Base-by-base conservation (phyloP, 1,140 invertebrate species). In the Cotesia vestalis region DNA sequence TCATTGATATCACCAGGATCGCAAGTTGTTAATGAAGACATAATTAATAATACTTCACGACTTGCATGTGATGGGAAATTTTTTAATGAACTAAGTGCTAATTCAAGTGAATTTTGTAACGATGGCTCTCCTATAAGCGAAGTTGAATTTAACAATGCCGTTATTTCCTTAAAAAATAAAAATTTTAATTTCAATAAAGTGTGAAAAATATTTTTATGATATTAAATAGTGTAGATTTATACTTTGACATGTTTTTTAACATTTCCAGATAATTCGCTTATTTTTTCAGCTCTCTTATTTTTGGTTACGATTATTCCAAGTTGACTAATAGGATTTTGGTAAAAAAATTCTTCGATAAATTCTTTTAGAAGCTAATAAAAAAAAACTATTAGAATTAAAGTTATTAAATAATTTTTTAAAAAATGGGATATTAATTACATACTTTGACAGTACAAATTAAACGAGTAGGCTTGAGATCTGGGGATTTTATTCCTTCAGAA, bases 241-340 rank as follows among this genome's bases (percentile, higher is more conserved):
- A 89, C 90, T 85, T 94, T 94, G 1, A 94, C 86, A 80, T 96
- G 94, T 79, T 95, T 94, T 63, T 92, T 91, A 11, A 91, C 87
- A 83, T 95, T 96, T 79, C 96, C 96, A 76, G 94, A 93, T 40
- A 99, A 88, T 75, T 98, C 95, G 69, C 94, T 93, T 4, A 98
- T 83, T 88, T 94, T 96, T 82, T 99, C 97, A 14, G 96, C 95
- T 79, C 96, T 89, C 87, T 98, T 99, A 79, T 98, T 98, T 78
- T 93, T 93, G 69, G 97, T 95, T 11, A 92, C 86, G 77, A 99
- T 94, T 61, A 99, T 89, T 20, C 97, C 98, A 57, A 99, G 86
- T 86, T 99, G 98, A 85, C 96, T 97, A 63, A 99, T 96, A 52
- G 98, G 98, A 88, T 99, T 99, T 87, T 98, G 96, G 86, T 99